These are phyloP conservation scores for Xanthia icteritia DNA, from an alignment of 2,888 invertebrate species.

Conservation along the genomic window DNA sequence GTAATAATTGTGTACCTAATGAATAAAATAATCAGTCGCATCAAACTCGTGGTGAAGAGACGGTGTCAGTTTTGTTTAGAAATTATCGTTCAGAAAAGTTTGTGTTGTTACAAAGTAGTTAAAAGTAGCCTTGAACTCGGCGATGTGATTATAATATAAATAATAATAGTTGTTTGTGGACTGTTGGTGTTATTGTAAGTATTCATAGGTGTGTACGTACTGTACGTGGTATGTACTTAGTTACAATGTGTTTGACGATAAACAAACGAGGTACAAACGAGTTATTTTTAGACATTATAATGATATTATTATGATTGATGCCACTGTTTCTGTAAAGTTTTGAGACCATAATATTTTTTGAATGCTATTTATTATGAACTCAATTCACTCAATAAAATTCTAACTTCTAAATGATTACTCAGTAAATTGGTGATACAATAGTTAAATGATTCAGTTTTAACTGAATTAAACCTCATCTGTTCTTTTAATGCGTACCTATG, in stretches of 20 bases:
- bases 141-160: constrained; percentile 22
- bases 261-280: too few relatives aligned
- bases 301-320: background rate
- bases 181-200: constrained; percentile 30
- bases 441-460: background rate
- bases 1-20: background rate
- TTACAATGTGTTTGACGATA: background rate
- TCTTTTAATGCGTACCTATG: background rate
- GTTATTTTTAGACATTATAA: constrained; percentile 4
- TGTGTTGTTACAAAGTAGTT: background rate
- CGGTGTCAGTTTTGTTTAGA: constrained; percentile 6
- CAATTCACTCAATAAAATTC: too few relatives aligned
- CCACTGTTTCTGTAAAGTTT: background rate
- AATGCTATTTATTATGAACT: background rate
- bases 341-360: background rate
- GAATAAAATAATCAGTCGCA: constrained; percentile 16
- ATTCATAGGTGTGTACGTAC: background rate
- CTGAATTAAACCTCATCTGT: background rate
- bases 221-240: background rate
- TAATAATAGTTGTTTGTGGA: constrained; percentile 16
- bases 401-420: too few relatives aligned
- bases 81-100: background rate
- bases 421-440: background rate
- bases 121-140: constrained; percentile 17
- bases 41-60: background rate